Conservation (phyloP, 2,797 vertebrate species). For the Harpagifer antarcticus region DNA sequence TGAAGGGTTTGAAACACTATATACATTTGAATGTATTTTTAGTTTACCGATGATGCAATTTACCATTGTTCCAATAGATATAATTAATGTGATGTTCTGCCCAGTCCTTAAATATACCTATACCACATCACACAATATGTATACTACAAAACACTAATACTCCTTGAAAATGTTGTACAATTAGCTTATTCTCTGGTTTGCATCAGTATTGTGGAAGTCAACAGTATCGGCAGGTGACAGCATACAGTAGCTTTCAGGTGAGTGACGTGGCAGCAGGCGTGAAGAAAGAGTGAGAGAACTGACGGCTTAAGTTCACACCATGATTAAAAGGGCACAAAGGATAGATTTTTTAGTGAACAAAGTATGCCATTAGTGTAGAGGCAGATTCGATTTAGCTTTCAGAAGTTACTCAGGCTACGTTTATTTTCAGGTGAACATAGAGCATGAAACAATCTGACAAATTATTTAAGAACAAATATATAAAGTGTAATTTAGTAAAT, state of each 20-base stretch:
- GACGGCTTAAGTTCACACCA: conserved; percentile 19
- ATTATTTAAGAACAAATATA: neutral
- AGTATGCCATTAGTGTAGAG: neutral
- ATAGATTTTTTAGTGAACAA: conserved; percentile 9
- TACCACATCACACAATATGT: no score
- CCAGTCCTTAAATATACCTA: no score
- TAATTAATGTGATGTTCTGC: no score
- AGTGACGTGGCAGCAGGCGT: conserved; percentile 30
- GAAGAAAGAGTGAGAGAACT: conserved; percentile 5
- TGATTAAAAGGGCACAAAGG: conserved; percentile 27
- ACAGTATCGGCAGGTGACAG: neutral
- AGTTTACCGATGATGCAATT: no score
- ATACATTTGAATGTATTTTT: neutral
- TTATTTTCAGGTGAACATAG: conserved; percentile 14
- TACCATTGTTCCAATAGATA: no score
- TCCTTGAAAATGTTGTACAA: no score
- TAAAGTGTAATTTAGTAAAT: neutral
- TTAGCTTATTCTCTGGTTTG: no score
- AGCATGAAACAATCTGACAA: neutral
- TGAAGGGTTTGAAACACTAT: conserved; percentile 35
- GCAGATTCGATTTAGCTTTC: neutral
- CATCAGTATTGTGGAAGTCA: neutral
- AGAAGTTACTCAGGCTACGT: conserved; percentile 1
- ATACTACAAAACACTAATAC: no score
- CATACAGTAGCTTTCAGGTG: conserved; percentile 18